phyloP scores from a whole-genome alignment of 2,113 vertebrate species.

The chimpanzee (Pan troglodytes) region DNA sequence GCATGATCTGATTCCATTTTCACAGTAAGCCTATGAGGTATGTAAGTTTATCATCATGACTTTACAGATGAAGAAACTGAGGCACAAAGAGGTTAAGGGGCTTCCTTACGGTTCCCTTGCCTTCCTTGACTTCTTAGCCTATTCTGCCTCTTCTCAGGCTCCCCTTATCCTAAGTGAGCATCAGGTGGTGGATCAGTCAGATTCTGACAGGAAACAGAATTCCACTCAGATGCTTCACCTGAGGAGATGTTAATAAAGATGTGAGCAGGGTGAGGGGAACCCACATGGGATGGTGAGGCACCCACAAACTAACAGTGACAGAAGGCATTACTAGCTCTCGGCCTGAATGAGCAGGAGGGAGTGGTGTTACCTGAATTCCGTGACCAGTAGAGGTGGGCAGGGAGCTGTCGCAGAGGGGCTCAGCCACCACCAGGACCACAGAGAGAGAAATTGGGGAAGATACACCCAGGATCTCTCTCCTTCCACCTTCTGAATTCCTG shows the following conservation, averaged over 20 bases:
- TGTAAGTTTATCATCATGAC: neutral
- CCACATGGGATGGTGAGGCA: neutral
- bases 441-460: neutral
- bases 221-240: neutral
- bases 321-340: neutral
- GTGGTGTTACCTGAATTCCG: neutral
- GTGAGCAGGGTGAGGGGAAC: neutral
- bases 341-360: neutral
- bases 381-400: neutral
- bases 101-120: neutral
- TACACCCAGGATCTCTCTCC: neutral
- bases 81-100: neutral
- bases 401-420: neutral
- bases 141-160: neutral
- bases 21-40: neutral
- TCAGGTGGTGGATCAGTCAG: neutral
- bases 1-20: neutral
- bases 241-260: neutral
- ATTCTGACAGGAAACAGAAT: conserved; percentile 31
- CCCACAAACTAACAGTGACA: neutral
- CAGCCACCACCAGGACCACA: neutral
- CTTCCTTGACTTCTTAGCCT: neutral
- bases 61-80: conserved; percentile 22
- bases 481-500: neutral
- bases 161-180: neutral